A percentile compares a stretch with the other conserved stretches of the same genome.
phyloP scores from a whole-genome alignment of 2,888 invertebrate genomes.

The Troglohyphantes excavatus region DNA sequence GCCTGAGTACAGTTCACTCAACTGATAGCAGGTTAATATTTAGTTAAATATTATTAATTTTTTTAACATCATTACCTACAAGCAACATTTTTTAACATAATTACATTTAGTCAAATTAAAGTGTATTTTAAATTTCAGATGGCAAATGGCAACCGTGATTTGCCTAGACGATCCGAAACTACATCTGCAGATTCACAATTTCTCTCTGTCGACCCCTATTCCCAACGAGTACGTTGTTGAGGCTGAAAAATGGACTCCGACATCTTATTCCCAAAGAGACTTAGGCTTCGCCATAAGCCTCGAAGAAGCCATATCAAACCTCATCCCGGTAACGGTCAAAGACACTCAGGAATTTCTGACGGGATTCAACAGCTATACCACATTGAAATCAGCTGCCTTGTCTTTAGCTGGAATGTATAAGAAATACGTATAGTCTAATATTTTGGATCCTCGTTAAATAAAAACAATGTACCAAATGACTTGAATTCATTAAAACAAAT shows the following conservation, averaged over 20 bases:
- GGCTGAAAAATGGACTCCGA: conserved; percentile 24
- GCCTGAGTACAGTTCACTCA: not conserved
- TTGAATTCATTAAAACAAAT: too few relatives aligned
- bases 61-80: too few relatives aligned
- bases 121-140: conserved; percentile 36
- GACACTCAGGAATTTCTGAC: conserved; percentile 48
- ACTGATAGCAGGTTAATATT: too few relatives aligned
- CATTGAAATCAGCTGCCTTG: conserved; percentile 38
- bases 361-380: not conserved
- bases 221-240: conserved; percentile 42
- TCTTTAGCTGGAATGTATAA: conserved; percentile 56
- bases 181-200: conserved; percentile 46
- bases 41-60: too few relatives aligned
- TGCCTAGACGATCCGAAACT: conserved; percentile 51
- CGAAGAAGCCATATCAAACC: conserved; percentile 19
- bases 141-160: conserved; percentile 51
- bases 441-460: not conserved
- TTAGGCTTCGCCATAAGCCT: conserved; percentile 26
- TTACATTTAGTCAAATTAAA: too few relatives aligned
- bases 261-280: not conserved
- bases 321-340: not conserved
- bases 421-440: conserved; percentile 11
- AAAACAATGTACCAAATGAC: too few relatives aligned
- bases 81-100: too few relatives aligned
- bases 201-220: conserved; percentile 44